Evolutionary conservation across 2,888 invertebrate genomes (phyloP), one percentile per base, ranked within the genome.

Genomic region (Cryptocheilus praepositus): DNA sequence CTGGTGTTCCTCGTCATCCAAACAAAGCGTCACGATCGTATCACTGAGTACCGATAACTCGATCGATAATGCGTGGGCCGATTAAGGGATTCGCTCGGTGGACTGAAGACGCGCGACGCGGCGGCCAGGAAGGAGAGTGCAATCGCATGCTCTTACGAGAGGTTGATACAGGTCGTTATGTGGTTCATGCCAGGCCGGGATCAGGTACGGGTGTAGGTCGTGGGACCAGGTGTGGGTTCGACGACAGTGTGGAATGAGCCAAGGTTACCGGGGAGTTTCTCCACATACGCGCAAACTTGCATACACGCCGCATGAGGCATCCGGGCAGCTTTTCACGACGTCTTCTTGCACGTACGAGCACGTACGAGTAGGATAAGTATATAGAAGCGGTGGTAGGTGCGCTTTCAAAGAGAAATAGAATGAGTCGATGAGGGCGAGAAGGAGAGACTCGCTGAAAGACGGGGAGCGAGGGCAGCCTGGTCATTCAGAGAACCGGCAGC

Each of bases 401-500:
- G 36, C 36, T 36, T 36, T 36, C 36, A 36, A 3, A 49, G 49
- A 49, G 49, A 19, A 18, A 18, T 49, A 49, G 49, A 49, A 49
- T 16, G 19, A 49, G 49, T 16, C 16, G 49, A 49, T 2, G 45
- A 45, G 16, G 45, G 8, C 15, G 45, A 45, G 16, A 16, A 7
- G 8, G 25, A 25, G 25, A 25, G 25, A 25, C 25, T 5, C 25
- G 5, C 18, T 16, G 19, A 19, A 18, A 18, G 51, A 51, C 51
- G 19, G 21, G 19, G 49, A 49, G 49, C n/a, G 49, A 2, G 16
- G 16, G 16, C 49, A 5, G 49, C 15, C 16, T 63, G 71, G 77
- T 79, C 79, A 79, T 79, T 79, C 67, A 79, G 75, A 79, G 79
- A 79, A 79, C 77, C 79, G 70, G 78, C 71, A 66, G 65, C 55